Evolutionary conservation across 1,140 invertebrate species (phyloP), one percentile per base, ranked within the genome.

Genomic region (Muscidifurax raptorellus): DNA sequence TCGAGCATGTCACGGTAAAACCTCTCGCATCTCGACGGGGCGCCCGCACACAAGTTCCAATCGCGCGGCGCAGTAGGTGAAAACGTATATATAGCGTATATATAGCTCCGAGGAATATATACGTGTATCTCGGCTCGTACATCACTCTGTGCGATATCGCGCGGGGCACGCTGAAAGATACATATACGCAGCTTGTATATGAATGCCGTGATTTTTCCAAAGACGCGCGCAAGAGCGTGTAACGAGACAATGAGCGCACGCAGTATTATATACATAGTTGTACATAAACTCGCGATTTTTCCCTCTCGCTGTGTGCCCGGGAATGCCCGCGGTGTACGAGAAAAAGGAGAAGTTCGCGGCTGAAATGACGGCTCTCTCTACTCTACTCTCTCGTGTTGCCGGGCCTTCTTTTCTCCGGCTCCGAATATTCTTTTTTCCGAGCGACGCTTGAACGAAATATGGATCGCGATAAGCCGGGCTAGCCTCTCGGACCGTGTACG

Each of bases 61-160:
- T 52, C 64, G 64, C 77, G 52, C 76, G 77, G 52, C 76, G 77
- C 74, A 71, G 74, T 78, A 77, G 64, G 64, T 83, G 82, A 76
- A 77, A 77, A 69, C 18, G 27, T 10, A 28, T 25, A 28, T 25
- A 40, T 22, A 59, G 32, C 25, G 59, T 1, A 10, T 18, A 32
- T 27, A 69, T 69, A 13, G 66, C 66, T 30, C 66, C 28, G 66
- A 69, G 28, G 27, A 69, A 69, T 69, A 30, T 27, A 9, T 28
- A 36, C 18, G 25, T 30, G 90, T 89, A 91, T 90, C 86, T 89
- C 86, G 86, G 86, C 87, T 87, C 85, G 91, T 91, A 85, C 88
- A 90, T 91, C 90, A 91, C 87, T 81, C 80, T n/a, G 52, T 22
- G 83, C 89, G 88, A 89, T 88, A 85, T 85, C 77, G 66, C 85